Evolutionary conservation across 30 jellyfish, hydroid and myxozoan genomes (phyloP), one percentile per base, ranked within the genome.

Genomic region (Aurelia coerulea): DNA sequence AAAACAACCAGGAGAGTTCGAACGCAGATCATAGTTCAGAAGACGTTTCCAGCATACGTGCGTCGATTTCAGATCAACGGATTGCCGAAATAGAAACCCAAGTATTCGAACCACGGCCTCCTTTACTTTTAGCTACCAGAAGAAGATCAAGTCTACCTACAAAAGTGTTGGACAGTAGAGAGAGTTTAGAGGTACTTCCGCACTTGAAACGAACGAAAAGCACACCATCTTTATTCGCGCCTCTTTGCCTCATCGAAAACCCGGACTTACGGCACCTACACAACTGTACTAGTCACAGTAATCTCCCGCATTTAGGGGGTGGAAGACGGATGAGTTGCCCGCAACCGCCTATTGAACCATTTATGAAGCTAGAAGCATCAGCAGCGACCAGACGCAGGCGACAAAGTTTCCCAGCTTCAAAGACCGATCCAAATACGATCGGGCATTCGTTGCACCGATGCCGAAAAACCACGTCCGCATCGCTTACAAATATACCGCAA

Each of bases 261-360:
- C 83, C 83, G 5, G 84, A 68, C 23, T 60, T 14, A 4, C 37
- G 91, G 37, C 83, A 68, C 68, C 56, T 81, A 50, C 91, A 81
- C 66, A 81, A 68, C 53, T 81, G 91, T 75, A 49, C 77, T 23
- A 81, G 91, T 50, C 91, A 81, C 80, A 68, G 91, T 56, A 68
- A 54, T 9, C 71, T 81, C 31, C 91, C 91, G 10, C 91, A 81
- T 58, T 69, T 81, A 59, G 77, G 56, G 34, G 84, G 46, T 8
- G 52, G 13, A 59, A 37, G 81, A 34, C 73, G 91, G 75, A 49
- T 70, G 54, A 81, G 84, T 58, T 81, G 84, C 46, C 84, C 91
- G 12, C 52, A 31, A 31, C 60, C 78, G 5, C 50, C 2, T 42
- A 37, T 15, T 34, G 76, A 67, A 46, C 76, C 29, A 5, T 9